Conservation (phyloP, 1,140 invertebrate genomes). For the Leptinotarsa texana region DNA sequence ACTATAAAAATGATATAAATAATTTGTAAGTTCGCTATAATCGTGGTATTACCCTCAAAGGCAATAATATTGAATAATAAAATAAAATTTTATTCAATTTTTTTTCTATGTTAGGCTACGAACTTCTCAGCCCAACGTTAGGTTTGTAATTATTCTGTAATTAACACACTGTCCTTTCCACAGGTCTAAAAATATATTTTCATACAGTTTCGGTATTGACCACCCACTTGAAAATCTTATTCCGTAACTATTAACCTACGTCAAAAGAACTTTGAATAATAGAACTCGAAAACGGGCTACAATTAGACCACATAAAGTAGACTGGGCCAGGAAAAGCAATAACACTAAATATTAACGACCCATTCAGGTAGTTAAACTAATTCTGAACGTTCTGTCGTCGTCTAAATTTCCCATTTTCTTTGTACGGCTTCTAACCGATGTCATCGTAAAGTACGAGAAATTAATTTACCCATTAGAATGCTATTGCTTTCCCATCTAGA, state of each 20-base stretch:
- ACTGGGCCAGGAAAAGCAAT: conserved; percentile 6
- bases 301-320: conserved; percentile 18
- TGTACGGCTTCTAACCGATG: conserved; percentile 16
- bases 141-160: too few relatives aligned
- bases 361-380: conserved; percentile 15
- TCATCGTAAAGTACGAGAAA: conserved; percentile 21
- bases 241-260: neutral
- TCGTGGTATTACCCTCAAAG: too few relatives aligned
- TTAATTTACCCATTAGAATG: conserved; percentile 11
- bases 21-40: too few relatives aligned
- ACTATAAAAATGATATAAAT: too few relatives aligned
- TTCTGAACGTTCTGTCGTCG: conserved; percentile 17
- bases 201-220: too few relatives aligned
- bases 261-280: neutral
- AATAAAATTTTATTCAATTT: too few relatives aligned
- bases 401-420: conserved; percentile 17
- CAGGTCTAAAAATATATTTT: too few relatives aligned
- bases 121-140: too few relatives aligned
- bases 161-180: too few relatives aligned
- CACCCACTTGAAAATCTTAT: too few relatives aligned
- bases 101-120: too few relatives aligned
- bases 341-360: conserved; percentile 25
- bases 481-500: neutral
- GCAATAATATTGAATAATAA: too few relatives aligned
- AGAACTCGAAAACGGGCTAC: neutral